Conservation (phyloP, 2,888 invertebrate genomes). For the Dysmachus trigonus region DNA sequence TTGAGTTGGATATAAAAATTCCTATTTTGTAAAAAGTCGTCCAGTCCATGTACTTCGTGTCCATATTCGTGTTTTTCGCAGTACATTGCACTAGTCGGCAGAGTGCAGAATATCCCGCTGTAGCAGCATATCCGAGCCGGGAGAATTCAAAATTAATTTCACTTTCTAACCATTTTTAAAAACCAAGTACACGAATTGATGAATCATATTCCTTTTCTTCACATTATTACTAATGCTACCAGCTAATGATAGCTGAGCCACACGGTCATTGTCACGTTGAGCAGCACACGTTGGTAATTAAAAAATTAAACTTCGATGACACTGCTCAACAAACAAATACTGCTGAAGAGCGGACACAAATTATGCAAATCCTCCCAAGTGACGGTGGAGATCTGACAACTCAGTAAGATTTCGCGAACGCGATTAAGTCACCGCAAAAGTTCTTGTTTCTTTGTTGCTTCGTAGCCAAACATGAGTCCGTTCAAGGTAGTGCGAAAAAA, state of each 20-base stretch:
- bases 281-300: background rate
- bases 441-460: background rate
- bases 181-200: background rate
- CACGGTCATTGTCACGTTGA: constrained; percentile 32
- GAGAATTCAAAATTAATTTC: background rate
- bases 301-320: background rate
- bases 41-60: background rate
- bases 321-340: background rate
- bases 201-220: background rate
- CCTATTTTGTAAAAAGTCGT: constrained; percentile 19
- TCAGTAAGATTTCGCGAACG: background rate
- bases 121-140: background rate
- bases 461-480: background rate
- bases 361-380: constrained; percentile 16
- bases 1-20: background rate
- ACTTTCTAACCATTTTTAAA: constrained; percentile 14
- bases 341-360: background rate
- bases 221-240: background rate
- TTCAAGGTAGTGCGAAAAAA: background rate
- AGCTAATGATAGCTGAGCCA: background rate
- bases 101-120: background rate
- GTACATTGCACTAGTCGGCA: background rate
- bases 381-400: background rate
- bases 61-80: background rate
- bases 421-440: constrained; percentile 5